Evolutionary conservation across 2,113 vertebrate species (phyloP).

Genomic region (Pan paniscus): DNA sequence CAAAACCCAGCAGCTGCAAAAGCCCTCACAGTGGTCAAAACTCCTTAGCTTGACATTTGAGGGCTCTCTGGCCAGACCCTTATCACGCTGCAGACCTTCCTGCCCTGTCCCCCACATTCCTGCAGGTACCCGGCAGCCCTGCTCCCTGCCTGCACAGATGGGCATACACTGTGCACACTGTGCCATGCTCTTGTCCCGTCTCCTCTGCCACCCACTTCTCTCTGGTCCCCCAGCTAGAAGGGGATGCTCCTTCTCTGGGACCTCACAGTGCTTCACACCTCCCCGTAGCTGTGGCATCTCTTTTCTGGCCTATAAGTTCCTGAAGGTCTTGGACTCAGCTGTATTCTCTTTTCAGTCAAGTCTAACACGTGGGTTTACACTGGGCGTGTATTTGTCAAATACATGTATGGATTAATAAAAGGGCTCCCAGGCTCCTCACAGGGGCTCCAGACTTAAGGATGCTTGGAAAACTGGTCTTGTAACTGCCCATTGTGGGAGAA

Average conservation of each 20-base stretch:
- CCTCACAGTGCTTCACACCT: background rate
- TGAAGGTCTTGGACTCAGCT: background rate
- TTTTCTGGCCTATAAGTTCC: background rate
- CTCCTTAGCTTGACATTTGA: background rate
- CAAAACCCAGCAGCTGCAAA: background rate
- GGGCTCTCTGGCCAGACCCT: background rate
- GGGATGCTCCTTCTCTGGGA: no score
- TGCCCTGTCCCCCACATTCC: background rate
- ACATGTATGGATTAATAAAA: background rate
- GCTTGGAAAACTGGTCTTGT: background rate
- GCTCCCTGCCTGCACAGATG: no score
- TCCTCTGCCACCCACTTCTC: background rate
- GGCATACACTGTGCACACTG: background rate
- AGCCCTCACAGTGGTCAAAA: background rate
- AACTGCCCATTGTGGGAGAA: background rate
- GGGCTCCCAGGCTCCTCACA: background rate
- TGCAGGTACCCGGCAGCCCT: background rate
- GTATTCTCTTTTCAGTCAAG: background rate
- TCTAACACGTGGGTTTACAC: background rate
- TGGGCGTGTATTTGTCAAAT: background rate
- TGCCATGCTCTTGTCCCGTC: accelerated
- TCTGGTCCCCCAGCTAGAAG: background rate
- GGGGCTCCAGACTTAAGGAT: background rate
- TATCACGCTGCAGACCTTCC: background rate
- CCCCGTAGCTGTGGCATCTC: background rate